Conservation (phyloP, 2,888 invertebrate species). For the Melieria crassipennis region DNA sequence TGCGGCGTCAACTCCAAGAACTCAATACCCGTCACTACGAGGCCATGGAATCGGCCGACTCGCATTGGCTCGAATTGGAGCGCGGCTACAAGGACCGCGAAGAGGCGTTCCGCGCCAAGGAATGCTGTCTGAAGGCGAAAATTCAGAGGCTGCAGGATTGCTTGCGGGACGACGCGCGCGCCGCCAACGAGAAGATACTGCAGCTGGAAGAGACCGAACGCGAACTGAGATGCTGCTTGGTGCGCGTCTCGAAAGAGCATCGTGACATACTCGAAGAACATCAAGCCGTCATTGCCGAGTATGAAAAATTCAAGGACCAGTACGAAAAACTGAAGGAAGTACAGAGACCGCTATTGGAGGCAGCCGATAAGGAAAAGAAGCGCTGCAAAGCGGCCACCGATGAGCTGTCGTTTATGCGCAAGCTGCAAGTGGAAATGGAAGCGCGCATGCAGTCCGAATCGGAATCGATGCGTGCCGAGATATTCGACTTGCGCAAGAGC, state of each 20-base stretch:
- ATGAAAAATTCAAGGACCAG: slow-evolving; percentile 68
- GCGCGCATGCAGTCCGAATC: slow-evolving; percentile 67
- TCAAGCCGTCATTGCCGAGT: slow-evolving; percentile 66
- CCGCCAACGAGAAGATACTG: slow-evolving; percentile 68
- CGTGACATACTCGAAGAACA: slow-evolving; percentile 68
- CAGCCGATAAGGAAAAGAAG: slow-evolving; percentile 59
- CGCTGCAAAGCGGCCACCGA: slow-evolving; percentile 63
- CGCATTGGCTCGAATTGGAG: slow-evolving; percentile 77
- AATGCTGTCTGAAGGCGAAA: slow-evolving; percentile 68
- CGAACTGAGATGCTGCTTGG: slow-evolving; percentile 68
- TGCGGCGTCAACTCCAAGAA: slow-evolving; percentile 67
- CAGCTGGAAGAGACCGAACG: slow-evolving; percentile 72
- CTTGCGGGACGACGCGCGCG: slow-evolving; percentile 67
- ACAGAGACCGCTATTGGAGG: slow-evolving; percentile 60
- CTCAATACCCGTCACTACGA: slow-evolving; percentile 75
- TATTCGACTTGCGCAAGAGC: slow-evolving; percentile 69
- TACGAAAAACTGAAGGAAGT: slow-evolving; percentile 68
- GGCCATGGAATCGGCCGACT: slow-evolving; percentile 77
- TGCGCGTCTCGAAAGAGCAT: slow-evolving; percentile 70
- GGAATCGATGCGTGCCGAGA: slow-evolving; percentile 68
- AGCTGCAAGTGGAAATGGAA: slow-evolving; percentile 67
- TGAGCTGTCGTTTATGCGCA: slow-evolving; percentile 68
- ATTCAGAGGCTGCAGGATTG: slow-evolving; percentile 70
- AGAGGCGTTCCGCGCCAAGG: slow-evolving; percentile 66
- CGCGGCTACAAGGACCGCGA: slow-evolving; percentile 72